Conservation (phyloP, 2,113 vertebrate species). For the Progne subis region DNA sequence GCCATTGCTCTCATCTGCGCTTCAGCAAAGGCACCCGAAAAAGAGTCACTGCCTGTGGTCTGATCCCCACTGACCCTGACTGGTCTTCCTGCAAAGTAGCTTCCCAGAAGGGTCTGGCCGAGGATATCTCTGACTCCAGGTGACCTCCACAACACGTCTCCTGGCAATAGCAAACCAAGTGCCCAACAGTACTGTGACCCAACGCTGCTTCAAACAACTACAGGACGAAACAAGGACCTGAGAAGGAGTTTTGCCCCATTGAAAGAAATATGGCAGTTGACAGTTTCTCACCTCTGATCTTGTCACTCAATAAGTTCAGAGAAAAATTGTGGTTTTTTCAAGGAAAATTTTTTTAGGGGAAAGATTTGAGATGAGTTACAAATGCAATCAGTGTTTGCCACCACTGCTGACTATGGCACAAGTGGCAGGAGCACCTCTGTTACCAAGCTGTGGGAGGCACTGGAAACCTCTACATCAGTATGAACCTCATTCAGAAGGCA, state of each 20-base stretch:
- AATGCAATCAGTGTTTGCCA: rapidly evolving
- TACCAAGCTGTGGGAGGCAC: rapidly evolving
- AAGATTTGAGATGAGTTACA: not conserved
- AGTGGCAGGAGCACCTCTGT: not conserved
- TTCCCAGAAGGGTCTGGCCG: not conserved
- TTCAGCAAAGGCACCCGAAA: rapidly evolving
- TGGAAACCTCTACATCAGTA: not conserved
- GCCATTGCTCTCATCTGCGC: rapidly evolving
- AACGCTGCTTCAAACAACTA: rapidly evolving
- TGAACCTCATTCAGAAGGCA: not conserved
- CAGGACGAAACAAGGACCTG: not conserved
- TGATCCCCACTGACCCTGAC: rapidly evolving
- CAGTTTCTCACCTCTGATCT: not conserved
- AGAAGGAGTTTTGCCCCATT: not conserved
- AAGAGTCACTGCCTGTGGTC: rapidly evolving
- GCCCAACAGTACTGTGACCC: not conserved
- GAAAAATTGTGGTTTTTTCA: rapidly evolving
- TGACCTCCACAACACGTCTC: not conserved
- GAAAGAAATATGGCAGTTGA: not conserved
- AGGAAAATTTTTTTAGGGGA: not conserved
- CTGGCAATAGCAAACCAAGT: not conserved
- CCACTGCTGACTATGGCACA: rapidly evolving
- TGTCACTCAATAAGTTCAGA: not conserved
- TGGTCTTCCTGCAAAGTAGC: not conserved
- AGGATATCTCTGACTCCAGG: not conserved